Base-by-base conservation (phyloP, 92 coral and sea anemone genomes). In the Ricordea florida region DNA sequence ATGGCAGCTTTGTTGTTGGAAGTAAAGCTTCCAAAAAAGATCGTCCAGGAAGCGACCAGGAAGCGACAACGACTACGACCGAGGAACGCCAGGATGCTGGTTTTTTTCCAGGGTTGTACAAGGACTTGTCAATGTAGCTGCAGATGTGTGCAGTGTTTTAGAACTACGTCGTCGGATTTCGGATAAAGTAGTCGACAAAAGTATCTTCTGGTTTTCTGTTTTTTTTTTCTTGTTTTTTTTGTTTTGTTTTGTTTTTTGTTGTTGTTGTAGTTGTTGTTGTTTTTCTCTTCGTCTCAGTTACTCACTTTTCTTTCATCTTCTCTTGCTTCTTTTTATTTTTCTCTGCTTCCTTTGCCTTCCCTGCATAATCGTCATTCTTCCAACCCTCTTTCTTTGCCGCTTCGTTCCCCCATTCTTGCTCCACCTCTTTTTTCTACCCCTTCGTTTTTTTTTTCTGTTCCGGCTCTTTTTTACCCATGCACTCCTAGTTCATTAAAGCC, bases 71-170 rank as follows among this genome's bases (percentile, higher is more conserved):
- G 13, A 4, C 10, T 29, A 15, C 10, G 6, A 32, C 7, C 64
- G 1, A 0, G 1, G 53, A 40, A 26, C 52, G 22, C 22, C 49
- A 38, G 13, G 1, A 37, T 22, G 27, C 64, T 3, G 6, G 44
- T 28, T 70, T 70, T 41, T 20, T 70, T 0, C 77, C 77, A 20
- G 77, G 77, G 24, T 16, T 70, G 25, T 70, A 53, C 16, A 53
- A 31, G 30, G 77, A 70, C 43, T 11, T 55, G 55, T 70, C 53
- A 0, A 10, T 5, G 21, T 70, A 52, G 30, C 20, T 10, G 20
- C 23, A 16, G 24, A n/a, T n/a, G n/a, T n/a, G n/a, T n/a, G n/a
- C n/a, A n/a, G n/a, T n/a, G n/a, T n/a, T n/a, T n/a, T n/a, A n/a
- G n/a, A n/a, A n/a, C n/a, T n/a, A n/a, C n/a, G n/a, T n/a, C n/a